Percentiles rank a stretch among this genome's conserved stretches.
These are phyloP conservation scores for Tethea ocularis DNA, from an alignment of 2,888 invertebrate genomes.

Conservation along the genomic window DNA sequence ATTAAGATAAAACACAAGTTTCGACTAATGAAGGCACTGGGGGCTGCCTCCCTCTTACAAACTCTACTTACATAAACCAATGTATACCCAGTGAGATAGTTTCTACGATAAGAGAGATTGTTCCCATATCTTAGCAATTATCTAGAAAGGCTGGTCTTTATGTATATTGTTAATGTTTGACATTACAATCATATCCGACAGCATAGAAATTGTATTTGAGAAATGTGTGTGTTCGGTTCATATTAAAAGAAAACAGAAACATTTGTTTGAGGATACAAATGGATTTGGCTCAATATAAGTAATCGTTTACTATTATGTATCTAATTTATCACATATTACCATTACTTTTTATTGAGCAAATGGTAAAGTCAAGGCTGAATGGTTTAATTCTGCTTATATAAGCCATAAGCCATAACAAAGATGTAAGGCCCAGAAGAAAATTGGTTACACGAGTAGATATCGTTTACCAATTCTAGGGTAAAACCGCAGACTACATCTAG, in stretches of 20 bases:
- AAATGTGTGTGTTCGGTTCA: neutral
- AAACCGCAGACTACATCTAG: neutral
- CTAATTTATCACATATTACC: neutral
- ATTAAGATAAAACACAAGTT: slow-evolving; percentile 54
- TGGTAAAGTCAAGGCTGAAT: neutral
- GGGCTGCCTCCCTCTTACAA: slow-evolving; percentile 8
- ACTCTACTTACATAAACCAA: slow-evolving; percentile 29
- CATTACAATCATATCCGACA: slow-evolving; percentile 5
- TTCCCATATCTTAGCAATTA: slow-evolving; percentile 50
- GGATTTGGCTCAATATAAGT: neutral
- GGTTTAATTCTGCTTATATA: neutral
- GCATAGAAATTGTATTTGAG: neutral
- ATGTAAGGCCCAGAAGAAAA: no score
- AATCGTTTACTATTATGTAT: neutral
- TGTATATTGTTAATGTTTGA: slow-evolving; percentile 27
- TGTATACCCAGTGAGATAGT: slow-evolving; percentile 39
- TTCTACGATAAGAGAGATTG: slow-evolving; percentile 43
- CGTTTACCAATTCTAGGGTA: neutral
- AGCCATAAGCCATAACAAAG: neutral
- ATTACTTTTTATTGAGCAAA: neutral
- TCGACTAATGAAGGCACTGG: slow-evolving; percentile 47
- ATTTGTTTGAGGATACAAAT: neutral
- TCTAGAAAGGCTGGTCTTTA: slow-evolving; percentile 49
- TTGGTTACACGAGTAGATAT: neutral
- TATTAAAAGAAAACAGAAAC: neutral